Evolutionary conservation across 2,113 vertebrate species (phyloP).

Genomic region (Perognathus longimembris): DNA sequence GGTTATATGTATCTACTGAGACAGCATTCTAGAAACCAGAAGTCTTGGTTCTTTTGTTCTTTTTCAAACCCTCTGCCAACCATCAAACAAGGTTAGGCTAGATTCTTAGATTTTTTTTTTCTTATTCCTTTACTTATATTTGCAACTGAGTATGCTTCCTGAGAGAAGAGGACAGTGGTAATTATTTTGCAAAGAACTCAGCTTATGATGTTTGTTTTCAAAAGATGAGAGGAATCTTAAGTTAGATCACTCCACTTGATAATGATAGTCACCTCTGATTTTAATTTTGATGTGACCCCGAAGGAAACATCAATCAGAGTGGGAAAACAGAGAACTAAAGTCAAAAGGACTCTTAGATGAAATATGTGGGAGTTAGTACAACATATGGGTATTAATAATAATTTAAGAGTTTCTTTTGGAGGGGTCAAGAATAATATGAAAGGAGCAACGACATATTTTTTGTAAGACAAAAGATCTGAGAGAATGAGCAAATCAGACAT

Average conservation of each 20-base stretch:
- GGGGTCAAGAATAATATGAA: conserved; percentile 80
- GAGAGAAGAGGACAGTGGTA: not conserved
- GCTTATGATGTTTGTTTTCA: not conserved
- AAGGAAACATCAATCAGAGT: conserved; percentile 79
- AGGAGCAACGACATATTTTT: conserved; percentile 79
- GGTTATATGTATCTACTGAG: conserved; percentile 1
- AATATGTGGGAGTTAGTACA: conserved; percentile 70
- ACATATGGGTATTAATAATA: conserved; percentile 74
- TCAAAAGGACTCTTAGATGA: conserved; percentile 53
- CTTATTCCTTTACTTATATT: not conserved
- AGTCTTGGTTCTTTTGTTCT: conserved; percentile 68
- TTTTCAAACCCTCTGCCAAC: conserved; percentile 45
- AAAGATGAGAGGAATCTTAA: not conserved
- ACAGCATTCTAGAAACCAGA: conserved; percentile 18
- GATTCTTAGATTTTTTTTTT: conserved; percentile 1
- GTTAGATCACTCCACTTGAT: conserved; percentile 52
- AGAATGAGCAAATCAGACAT: conserved; percentile 81
- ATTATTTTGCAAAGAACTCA: not conserved
- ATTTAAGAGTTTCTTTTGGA: conserved; percentile 72
- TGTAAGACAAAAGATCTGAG: conserved; percentile 73
- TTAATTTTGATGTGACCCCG: conserved; percentile 59
- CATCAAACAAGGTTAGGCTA: not conserved
- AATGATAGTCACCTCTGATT: conserved; percentile 43
- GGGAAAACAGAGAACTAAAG: conserved; percentile 75
- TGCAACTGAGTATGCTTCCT: not conserved